Base-by-base conservation (phyloP, 2,888 invertebrate species). In the Trilocha varians region DNA sequence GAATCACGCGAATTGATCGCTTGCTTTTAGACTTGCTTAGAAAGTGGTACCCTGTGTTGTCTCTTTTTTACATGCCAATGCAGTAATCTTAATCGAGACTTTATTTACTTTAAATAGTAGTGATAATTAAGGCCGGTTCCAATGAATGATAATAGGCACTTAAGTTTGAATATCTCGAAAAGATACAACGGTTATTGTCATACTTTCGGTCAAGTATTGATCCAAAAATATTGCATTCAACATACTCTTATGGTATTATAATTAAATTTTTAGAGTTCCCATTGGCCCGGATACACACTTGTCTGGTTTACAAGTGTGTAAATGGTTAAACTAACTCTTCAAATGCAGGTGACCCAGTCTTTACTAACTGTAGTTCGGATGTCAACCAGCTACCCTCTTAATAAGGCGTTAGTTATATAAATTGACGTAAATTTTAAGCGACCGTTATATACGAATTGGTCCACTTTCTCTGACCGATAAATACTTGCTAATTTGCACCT, bases 1-100 rank as follows among this genome's bases (percentile, higher is more conserved):
- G 76, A 78, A 75, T 76, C 77, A 69, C 74, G 75, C 68, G 71
- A 72, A 80, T 74, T 79, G 79, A 83, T 82, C 67, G 75, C 68
- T 67, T 65, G 69, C 65, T 70, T 71, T 76, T 70, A 67, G 72
- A 73, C 63, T 68, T 66, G 74, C 69, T 74, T 79, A 77, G 83
- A 83, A 84, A 84, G 84, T 75, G 59, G 78, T 66, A 67, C 61
- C 70, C 63, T 56, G 60, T 62, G 62, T 62, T 56, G 62, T 59
- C 64, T 58, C 56, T 65, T 70, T 67, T 70, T 74, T 77, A 73
- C 74, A 71, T 72, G 25, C 11, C 25, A 1, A 25, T 3, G 25
- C 25, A 6, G 2, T 25, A 25, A 25, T 25, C 25, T 25, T 9
- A 25, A 11, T 2, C 6, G 8, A 11, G 2, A 25, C 2, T 25